phyloP scores from a whole-genome alignment of 2,888 invertebrate species.

The Nomada hirtipes region DNA sequence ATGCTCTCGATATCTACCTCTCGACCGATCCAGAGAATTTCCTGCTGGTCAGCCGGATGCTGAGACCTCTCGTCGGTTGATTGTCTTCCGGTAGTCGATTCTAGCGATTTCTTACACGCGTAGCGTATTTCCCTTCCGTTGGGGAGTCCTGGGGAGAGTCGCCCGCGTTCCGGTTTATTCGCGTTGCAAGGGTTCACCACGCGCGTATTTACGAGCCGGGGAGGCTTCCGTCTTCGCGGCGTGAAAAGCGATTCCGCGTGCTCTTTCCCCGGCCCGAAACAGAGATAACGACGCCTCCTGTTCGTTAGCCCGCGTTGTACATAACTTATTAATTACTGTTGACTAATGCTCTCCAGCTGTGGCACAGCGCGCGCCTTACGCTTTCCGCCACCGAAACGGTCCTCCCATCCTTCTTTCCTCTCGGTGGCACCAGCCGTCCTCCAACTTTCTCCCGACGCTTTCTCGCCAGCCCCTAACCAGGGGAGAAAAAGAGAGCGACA shows the following conservation, averaged over 20 bases:
- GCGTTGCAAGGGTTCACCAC: constrained; percentile 59
- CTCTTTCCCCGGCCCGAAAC: constrained; percentile 44
- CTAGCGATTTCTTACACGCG: too few relatives aligned
- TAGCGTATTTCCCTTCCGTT: not conserved
- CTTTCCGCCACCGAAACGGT: not conserved
- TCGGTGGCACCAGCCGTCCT: constrained; percentile 30
- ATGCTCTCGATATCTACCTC: constrained; percentile 18
- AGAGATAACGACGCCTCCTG: constrained; percentile 56
- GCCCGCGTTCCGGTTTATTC: constrained; percentile 61
- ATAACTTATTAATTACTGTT: constrained; percentile 83
- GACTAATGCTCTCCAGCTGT: constrained; percentile 84
- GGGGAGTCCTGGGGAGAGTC: not conserved
- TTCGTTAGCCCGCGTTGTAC: constrained; percentile 78
- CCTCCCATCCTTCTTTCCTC: constrained; percentile 31
- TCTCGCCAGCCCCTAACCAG: constrained; percentile 57
- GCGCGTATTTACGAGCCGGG: constrained; percentile 63
- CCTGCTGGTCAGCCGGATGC: not conserved
- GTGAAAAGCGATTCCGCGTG: constrained; percentile 49
- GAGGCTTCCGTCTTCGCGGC: constrained; percentile 66
- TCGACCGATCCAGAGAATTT: not conserved
- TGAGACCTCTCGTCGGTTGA: too few relatives aligned
- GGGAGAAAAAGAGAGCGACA: constrained; percentile 20
- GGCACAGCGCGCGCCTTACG: constrained; percentile 58
- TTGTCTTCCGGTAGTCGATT: too few relatives aligned
- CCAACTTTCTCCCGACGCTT: constrained; percentile 63